Evolutionary conservation across 2,888 invertebrate genomes (phyloP), one percentile per base, ranked within the genome.

Genomic region (Nowickia ferox): DNA sequence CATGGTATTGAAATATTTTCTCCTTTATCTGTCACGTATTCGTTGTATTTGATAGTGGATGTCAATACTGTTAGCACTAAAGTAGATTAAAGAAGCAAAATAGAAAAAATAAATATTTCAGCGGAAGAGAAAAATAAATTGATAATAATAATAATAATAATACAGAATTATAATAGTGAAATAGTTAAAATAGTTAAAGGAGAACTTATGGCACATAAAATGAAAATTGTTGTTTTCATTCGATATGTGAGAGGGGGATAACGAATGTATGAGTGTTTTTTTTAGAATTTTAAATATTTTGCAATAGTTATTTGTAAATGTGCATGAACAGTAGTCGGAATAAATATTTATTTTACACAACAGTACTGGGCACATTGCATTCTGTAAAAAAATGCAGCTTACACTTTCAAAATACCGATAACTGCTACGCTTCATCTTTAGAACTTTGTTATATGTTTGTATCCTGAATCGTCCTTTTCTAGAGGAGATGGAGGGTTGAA

Each of bases 1-100:
- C 93, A 93, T 83, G 93, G 92, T 87, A 93, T 91, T 86, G 92
- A 91, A 81, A 93, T 89, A 89, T 92, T 93, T 87, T 92, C 92
- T 42, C 93, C 93, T 88, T 92, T 92, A 87, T 93, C 92, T 83
- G 92, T 91, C 59, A 91, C 90, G 89, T 92, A 92, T 90, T 93
- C 93, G 90, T 91, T 92, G 90, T 93, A 93, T 89, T 93, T 93
- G 85, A 92, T 91, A 87, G 92, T 91, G 87, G 92, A 91, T 87
- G 92, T 92, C 83, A 93, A 89, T 89, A 92, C 92, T 84, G 93
- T 92, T 87, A 93, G 89, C 89, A 93, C 93, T 93, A 57, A 19
- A 84, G 65, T 19, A 71, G 57, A 65, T 57, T 51, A 2, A 40
- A 42, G n/a, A 19, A 57, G 17, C 10, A 15, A 76, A 66, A 63